Conservation (phyloP, 2,113 vertebrate genomes). For the Poeciliopsis occidentalis region DNA sequence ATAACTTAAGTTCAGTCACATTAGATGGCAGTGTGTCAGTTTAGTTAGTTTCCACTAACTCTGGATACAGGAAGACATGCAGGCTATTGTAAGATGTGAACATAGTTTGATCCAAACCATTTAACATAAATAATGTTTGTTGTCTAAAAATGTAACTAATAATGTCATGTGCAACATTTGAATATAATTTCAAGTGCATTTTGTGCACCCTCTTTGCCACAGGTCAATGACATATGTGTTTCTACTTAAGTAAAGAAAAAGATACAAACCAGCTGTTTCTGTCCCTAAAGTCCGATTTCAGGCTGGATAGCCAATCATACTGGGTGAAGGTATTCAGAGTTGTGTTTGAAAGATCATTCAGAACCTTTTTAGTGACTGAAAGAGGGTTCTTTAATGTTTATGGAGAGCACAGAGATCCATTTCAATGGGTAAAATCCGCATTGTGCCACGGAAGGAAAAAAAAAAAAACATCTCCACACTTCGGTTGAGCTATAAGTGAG, state of each 20-base stretch:
- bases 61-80: too few relatives aligned
- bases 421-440: constrained; percentile 38
- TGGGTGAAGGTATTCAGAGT: constrained; percentile 41
- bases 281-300: constrained; percentile 50
- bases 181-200: neutral
- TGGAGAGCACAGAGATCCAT: constrained; percentile 42
- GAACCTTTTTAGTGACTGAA: constrained; percentile 27
- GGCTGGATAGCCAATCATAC: constrained; percentile 64
- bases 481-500: constrained; percentile 29
- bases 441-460: constrained; percentile 18
- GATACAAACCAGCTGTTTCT: constrained; percentile 19
- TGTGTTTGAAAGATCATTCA: constrained; percentile 55
- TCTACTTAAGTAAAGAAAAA: constrained; percentile 19
- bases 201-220: neutral
- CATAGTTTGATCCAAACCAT: too few relatives aligned
- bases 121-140: too few relatives aligned
- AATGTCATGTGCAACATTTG: too few relatives aligned
- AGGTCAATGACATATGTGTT: constrained; percentile 15
- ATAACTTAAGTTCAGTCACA: too few relatives aligned
- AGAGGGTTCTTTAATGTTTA: constrained; percentile 65
- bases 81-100: too few relatives aligned
- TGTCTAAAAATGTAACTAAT: too few relatives aligned
- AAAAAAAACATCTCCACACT: constrained; percentile 22
- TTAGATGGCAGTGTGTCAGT: too few relatives aligned
- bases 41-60: too few relatives aligned